These are phyloP conservation scores for Halcyon leucocephala DNA, from an alignment of 2,797 vertebrate species.

Conservation along the genomic window DNA sequence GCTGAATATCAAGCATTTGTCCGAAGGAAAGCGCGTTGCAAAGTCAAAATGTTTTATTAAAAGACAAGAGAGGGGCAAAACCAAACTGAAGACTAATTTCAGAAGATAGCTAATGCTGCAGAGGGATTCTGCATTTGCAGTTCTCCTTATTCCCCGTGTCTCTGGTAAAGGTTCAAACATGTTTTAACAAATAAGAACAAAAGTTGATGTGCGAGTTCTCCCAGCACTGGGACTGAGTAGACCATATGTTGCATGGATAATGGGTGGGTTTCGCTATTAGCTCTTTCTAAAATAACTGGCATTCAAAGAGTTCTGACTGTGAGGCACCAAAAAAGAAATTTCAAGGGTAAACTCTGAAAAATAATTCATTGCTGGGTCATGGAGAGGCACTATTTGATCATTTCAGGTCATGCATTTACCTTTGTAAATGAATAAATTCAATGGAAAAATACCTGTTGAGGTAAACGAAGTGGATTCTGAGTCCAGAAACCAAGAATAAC, in stretches of 20 bases:
- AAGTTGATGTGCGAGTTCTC: background rate
- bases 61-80: background rate
- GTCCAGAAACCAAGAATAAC: background rate
- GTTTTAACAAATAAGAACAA: background rate
- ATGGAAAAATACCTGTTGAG: background rate
- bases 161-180: background rate
- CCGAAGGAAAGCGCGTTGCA: background rate
- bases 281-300: background rate
- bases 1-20: background rate
- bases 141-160: background rate
- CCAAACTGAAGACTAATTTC: background rate
- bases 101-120: background rate
- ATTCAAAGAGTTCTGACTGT: background rate
- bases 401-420: accelerated
- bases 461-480: accelerated
- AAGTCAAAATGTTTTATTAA: background rate
- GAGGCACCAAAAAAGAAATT: background rate
- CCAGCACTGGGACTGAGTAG: background rate
- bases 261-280: background rate
- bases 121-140: background rate
- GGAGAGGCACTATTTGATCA: background rate
- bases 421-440: background rate
- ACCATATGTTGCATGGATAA: background rate
- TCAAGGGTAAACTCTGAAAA: background rate
- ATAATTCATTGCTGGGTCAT: background rate